Evolutionary conservation across 1,140 invertebrate genomes (phyloP).

Genomic region (Drosophila pseudoobscura): DNA sequence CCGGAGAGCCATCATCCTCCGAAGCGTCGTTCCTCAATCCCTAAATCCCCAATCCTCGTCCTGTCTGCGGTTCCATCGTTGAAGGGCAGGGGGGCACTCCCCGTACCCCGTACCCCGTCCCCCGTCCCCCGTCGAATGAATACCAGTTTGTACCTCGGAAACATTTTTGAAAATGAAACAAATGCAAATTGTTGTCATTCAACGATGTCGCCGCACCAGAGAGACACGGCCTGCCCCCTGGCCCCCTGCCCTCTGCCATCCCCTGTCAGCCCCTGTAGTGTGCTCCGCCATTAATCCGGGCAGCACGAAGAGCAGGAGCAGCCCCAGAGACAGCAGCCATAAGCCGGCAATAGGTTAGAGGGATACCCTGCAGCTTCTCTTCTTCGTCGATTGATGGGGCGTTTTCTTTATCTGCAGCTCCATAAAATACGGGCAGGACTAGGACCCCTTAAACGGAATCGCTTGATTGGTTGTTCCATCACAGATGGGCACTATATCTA

Average conservation of each 20-base stretch:
- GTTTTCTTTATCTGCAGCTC: too few species aligned
- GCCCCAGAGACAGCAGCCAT: too few species aligned
- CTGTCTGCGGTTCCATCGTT: background rate
- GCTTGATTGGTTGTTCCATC: too few species aligned
- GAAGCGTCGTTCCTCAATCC: background rate
- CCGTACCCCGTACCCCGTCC: background rate
- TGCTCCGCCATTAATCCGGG: conserved; percentile 39
- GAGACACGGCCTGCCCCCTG: background rate
- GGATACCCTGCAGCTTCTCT: too few species aligned
- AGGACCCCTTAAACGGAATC: too few species aligned
- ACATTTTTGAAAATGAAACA: conserved; percentile 62
- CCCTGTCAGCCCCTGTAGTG: too few species aligned
- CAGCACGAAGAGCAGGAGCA: conserved; percentile 2
- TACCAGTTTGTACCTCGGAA: conserved; percentile 14
- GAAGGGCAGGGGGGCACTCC: background rate
- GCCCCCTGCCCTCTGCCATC: too few species aligned
- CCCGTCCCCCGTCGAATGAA: conserved; percentile 3
- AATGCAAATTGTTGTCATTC: conserved; percentile 79
- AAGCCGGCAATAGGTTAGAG: too few species aligned
- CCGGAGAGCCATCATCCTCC: background rate
- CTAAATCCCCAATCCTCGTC: background rate
- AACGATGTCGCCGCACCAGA: conserved; percentile 14
- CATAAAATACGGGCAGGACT: too few species aligned
- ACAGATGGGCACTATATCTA: too few species aligned
- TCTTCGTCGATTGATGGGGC: too few species aligned